Evolutionary conservation across 2,113 vertebrate genomes (phyloP), one percentile per base, ranked within the genome.

Genomic region (Pachypanchax playfairii): DNA sequence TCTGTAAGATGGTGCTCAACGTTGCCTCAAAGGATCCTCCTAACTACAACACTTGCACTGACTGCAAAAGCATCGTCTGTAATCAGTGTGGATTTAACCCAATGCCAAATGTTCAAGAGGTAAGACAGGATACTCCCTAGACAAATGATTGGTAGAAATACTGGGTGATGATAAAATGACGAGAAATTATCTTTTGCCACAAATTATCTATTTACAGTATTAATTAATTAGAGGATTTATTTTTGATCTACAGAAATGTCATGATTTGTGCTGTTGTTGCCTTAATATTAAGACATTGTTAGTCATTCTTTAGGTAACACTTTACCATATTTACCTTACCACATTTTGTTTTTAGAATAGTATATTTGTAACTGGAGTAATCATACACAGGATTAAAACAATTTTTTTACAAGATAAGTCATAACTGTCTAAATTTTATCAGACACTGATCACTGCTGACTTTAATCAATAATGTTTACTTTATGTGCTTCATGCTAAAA

Each of bases 81-180:
- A 96, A 94, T 76, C 91, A 96, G n/a, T 99, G 97, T 89, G 97
- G 97, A 52, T 99, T 99, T 84, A 96, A 96, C 87, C 96, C 97
- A 15, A 91, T 90, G 80, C 91, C 91, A 84, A 89, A 92, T 67
- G 87, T 92, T 2, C 91, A 94, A 91, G 94, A 96, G 90, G 95
- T 97, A 90, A 72, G 56, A 22, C 2, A 0, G 57, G 6, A 5
- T 24, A 46, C 44, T 60, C 29, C 65, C 14, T 35, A 1, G 36
- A 65, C n/a, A 0, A 39, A 61, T 2, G 14, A 13, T 1, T 22
- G 3, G 22, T 48, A 14, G 2, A 36, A 28, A 20, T 8, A 47
- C 6, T 24, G n/a, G 36, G 20, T n/a, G 14, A 24, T 17, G 3
- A 35, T 15, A 0, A 25, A 42, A 10, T 4, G 61, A 48, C 31